Base-by-base conservation (phyloP, 1,140 invertebrate species). In the Formica selysi region DNA sequence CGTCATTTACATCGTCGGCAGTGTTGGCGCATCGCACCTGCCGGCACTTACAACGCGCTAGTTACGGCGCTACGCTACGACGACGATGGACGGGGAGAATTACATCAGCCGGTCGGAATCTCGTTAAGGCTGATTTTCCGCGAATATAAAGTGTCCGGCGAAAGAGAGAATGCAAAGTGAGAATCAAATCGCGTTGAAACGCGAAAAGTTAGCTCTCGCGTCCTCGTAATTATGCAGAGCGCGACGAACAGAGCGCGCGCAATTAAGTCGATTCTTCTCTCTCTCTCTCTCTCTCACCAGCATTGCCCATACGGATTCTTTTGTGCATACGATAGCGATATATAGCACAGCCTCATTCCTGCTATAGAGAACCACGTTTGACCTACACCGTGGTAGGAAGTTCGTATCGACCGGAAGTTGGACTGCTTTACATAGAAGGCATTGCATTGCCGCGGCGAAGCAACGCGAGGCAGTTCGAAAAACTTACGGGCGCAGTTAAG, bases 401-500 rank as follows among this genome's bases (percentile, higher is more conserved):
- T 51, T 54, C 48, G 81, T 57, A 51, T 85, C 73, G 81, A 85
- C 32, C 65, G 73, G 36, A 85, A 85, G 83, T 86, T 87, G 48
- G 76, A 81, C 86, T 85, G 71, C 85, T 92, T 92, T 92, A 89
- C 90, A 91, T 90, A 85, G 76, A 86, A 65, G 87, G 81, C 80
- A 71, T 81, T 48, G 91, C 87, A 87, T 44, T 73, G 87, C 87
- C 76, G 76, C 57, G 61, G 54, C 57, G 51, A 68, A 54, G 71
- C 68, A 86, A 83, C 68, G 80, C 68, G 80, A 44, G 86, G 79
- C 62, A 85, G 54, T 87, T 76, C 22, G 87, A 89, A 91, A 89
- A 91, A 91, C 89, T 92, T 92, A 91, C 88, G 91, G 87, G 74
- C 88, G 68, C 85, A 91, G 89, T 92, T 91, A 89, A 91, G 87